Evolutionary conservation across 2,797 vertebrate genomes (phyloP), one percentile per base, ranked within the genome.

Genomic region (Catharus ustulatus): DNA sequence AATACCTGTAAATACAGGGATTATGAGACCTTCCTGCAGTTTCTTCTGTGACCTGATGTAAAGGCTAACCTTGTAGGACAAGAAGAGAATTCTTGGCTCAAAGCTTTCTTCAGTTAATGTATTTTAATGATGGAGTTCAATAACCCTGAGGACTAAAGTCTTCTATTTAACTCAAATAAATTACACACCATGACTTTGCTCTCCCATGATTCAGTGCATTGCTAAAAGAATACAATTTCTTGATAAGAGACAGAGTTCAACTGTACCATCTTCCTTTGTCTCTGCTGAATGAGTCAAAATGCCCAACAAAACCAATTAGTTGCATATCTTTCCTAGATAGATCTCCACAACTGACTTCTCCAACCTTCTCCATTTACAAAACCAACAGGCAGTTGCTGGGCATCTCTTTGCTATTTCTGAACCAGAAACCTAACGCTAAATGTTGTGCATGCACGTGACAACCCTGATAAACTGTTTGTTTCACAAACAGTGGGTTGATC

Each of bases 381-480:
- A 84, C 34, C 42, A 80, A 26, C 15, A 38, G 27, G 23, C 55
- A 64, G 58, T 48, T 72, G 62, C 54, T 58, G 66, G 63, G 58
- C 69, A 77, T 42, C 58, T 45, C 61, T 43, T 76, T 81, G 66
- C 80, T 91, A 92, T 64, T 94, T 93, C 62, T 84, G 91, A 90
- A 66, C 40, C 69, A 72, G 89, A 87, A 93, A 83, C 62, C 51
- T 51, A 92, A 87, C 72, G 42, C 74, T 36, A 14, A 76, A 48
- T 32, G 36, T 22, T 59, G 51, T 59, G n/a, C 40, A 14, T 19
- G 26, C 34, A 43, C 27, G 19, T 77, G 57, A 63, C 72, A 91
- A 80, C 48, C 23, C 75, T 4, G 19, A 67, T 43, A 79, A 84
- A 84, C 61, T 46, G 49, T 45, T 81, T 77, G 34, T 55, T 87